Conservation (phyloP, 2,113 vertebrate species). For the Engraulis encrasicolus region DNA sequence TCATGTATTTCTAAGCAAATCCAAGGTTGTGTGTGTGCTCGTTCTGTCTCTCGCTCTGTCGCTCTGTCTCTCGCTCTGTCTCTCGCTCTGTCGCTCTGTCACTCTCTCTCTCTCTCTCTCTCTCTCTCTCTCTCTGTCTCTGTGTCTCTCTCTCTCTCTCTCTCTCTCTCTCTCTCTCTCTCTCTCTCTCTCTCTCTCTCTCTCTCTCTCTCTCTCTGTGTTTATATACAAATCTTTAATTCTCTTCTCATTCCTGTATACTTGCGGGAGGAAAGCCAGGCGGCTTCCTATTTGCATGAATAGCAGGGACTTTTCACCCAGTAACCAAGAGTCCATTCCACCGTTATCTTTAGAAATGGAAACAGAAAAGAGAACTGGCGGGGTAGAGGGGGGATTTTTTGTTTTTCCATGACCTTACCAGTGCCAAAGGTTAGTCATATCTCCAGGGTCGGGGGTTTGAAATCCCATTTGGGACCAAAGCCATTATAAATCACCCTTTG, state of each 20-base stretch:
- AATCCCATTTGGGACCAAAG: slow-evolving; percentile 1
- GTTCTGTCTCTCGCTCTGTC: no score
- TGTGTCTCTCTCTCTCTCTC: no score
- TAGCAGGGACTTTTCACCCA: slow-evolving; percentile 11
- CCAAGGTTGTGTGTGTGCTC: no score
- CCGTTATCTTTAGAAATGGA: slow-evolving; percentile 7
- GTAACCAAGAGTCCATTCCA: background rate
- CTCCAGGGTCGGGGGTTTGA: background rate
- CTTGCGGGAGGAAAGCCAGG: background rate
- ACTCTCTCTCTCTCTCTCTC: no score
- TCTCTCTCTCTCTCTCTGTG: background rate
- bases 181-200: background rate
- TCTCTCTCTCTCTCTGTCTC: no score
- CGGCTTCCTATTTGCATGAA: slow-evolving; percentile 6
- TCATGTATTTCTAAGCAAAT: no score
- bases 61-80: no score
- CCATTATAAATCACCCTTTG: slow-evolving; percentile 12
- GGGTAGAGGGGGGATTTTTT: no score
- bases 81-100: no score
- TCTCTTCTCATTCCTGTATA: background rate
- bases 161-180: background rate
- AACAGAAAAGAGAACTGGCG: no score
- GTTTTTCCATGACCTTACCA: slow-evolving; percentile 19
- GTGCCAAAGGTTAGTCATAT: slow-evolving; percentile 5
- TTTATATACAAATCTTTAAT: background rate